phyloP scores from a whole-genome alignment of 2,113 vertebrate species.

The Columba livia region DNA sequence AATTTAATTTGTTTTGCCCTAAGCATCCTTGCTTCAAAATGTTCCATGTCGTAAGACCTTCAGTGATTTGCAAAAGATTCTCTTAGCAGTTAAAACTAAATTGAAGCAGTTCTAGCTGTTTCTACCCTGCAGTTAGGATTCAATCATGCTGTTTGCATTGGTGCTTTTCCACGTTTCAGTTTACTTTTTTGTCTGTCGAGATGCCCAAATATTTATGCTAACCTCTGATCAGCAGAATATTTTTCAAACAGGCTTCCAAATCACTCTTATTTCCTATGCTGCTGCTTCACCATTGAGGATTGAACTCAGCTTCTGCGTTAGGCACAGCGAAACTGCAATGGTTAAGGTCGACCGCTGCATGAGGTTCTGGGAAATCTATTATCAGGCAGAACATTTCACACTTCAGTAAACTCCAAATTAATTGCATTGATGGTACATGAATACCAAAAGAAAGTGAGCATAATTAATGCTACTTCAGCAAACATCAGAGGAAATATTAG shows the following conservation, averaged over 20 bases:
- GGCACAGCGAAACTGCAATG: neutral
- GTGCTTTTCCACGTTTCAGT: neutral
- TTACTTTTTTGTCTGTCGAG: neutral
- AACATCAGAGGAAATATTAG: constrained; percentile 47
- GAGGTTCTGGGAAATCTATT: constrained; percentile 56
- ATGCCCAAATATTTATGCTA: neutral
- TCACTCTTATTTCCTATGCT: neutral
- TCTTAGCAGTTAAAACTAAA: neutral
- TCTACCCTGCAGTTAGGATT: neutral
- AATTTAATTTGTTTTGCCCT: neutral
- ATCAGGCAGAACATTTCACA: constrained; percentile 46
- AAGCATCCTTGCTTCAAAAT: neutral
- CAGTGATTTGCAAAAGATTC: neutral
- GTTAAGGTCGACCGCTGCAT: neutral
- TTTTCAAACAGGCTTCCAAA: neutral
- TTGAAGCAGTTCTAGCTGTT: neutral
- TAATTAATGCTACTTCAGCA: constrained; percentile 38
- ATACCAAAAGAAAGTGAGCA: constrained; percentile 5
- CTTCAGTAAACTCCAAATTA: constrained; percentile 51
- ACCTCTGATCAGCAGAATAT: neutral
- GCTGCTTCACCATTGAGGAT: neutral
- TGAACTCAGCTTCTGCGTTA: neutral
- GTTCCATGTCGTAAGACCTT: neutral
- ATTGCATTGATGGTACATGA: constrained; percentile 53
- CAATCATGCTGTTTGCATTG: neutral